phyloP scores from a whole-genome alignment of 2,797 vertebrate genomes.

The Onychomys torridus region DNA sequence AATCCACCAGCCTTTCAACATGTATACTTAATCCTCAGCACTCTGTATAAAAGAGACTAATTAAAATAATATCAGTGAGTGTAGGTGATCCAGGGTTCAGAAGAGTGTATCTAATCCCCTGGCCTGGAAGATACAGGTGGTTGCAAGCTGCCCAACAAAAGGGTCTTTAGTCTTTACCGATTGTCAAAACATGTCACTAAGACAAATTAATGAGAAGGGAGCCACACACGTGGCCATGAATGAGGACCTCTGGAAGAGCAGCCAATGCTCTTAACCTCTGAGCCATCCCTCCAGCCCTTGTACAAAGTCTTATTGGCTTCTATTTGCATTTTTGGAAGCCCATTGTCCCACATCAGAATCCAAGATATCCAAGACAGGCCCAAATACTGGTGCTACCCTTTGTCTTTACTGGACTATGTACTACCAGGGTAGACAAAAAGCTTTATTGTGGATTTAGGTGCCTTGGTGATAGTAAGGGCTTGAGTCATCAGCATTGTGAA shows the following conservation, averaged over 20 bases:
- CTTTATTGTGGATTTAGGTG: not conserved
- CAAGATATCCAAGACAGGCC: not conserved
- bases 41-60: not conserved
- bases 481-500: slow-evolving; percentile 45
- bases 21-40: not conserved
- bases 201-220: no score
- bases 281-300: no score
- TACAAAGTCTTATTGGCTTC: not conserved
- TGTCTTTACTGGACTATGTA: not conserved
- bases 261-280: no score
- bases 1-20: not conserved
- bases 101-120: not conserved
- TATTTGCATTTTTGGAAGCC: not conserved
- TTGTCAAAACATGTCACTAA: no score
- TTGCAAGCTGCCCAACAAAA: not conserved
- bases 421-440: not conserved
- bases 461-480: not conserved
- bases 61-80: not conserved
- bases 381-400: slow-evolving; percentile 1
- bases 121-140: not conserved
- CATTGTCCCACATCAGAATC: not conserved
- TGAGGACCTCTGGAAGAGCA: no score
- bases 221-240: no score
- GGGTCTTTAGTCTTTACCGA: no score
- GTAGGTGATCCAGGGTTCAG: no score